phyloP scores from a whole-genome alignment of 1,140 invertebrate genomes.

The Patella vulgata region DNA sequence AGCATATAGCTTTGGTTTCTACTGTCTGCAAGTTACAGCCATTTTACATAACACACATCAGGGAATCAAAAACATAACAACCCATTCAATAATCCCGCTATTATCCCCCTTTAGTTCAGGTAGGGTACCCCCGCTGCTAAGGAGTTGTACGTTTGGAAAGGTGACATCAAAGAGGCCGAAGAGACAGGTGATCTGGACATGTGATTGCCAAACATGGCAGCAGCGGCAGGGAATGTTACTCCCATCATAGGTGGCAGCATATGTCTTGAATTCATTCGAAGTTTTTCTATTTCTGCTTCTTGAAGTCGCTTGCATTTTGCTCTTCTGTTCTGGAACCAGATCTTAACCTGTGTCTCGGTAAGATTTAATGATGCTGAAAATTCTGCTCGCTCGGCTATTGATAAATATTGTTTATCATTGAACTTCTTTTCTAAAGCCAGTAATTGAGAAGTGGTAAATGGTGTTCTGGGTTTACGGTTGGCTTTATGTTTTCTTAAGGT shows the following conservation, averaged over 20 bases:
- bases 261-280: conserved; percentile 71
- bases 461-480: conserved; percentile 95
- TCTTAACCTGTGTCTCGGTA: conserved; percentile 92
- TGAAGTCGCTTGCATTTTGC: conserved; percentile 95
- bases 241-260: conserved; percentile 63
- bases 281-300: conserved; percentile 81
- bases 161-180: too few relatives aligned
- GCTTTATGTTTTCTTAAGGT: conserved; percentile 94
- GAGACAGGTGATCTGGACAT: too few relatives aligned
- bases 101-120: too few relatives aligned
- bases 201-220: too few relatives aligned
- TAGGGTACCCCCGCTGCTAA: too few relatives aligned
- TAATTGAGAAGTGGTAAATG: conserved; percentile 96
- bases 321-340: conserved; percentile 97
- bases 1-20: too few relatives aligned
- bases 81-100: too few relatives aligned
- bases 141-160: too few relatives aligned
- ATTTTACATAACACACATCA: too few relatives aligned
- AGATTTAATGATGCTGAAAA: conserved; percentile 93
- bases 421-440: conserved; percentile 96
- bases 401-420: conserved; percentile 92
- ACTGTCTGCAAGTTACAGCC: too few relatives aligned
- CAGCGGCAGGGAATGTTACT: conserved; percentile 49
- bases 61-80: too few relatives aligned
- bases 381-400: conserved; percentile 95